Conservation (phyloP, 1,140 invertebrate species). For the Diprion similis region DNA sequence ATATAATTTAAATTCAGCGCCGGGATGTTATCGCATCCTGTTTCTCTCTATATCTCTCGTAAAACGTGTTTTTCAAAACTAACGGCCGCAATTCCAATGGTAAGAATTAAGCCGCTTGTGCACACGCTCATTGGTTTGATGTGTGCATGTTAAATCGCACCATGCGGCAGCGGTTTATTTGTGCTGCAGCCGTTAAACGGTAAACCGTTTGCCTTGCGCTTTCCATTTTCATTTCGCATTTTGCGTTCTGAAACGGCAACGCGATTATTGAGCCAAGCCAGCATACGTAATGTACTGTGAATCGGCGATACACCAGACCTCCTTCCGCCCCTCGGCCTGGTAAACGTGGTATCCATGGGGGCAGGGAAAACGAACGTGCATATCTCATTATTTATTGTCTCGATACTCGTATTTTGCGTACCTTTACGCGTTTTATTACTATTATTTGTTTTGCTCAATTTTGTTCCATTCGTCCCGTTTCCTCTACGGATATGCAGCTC, state of each 20-base stretch:
- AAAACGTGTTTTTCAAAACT: background rate
- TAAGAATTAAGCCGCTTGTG: background rate
- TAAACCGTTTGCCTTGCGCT: background rate
- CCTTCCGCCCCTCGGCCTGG: background rate
- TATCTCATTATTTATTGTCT: conserved; percentile 6
- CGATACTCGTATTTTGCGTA: background rate
- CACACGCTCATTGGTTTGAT: background rate
- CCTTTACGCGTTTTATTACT: background rate
- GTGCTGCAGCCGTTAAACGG: background rate
- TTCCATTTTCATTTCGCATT: background rate
- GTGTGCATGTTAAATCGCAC: background rate
- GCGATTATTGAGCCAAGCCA: background rate
- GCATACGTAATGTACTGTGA: conserved; percentile 4
- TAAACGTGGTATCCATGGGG: background rate
- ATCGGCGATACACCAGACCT: background rate
- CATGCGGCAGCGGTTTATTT: background rate
- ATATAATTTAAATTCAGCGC: background rate
- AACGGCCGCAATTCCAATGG: background rate
- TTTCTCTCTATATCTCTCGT: background rate
- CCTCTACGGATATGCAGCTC: background rate
- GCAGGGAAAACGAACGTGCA: background rate
- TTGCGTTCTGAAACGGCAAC: background rate
- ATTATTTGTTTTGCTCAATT: background rate
- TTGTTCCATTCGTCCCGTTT: background rate
- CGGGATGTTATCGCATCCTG: background rate